Evolutionary conservation across 2,113 vertebrate species (phyloP), one percentile per base, ranked within the genome.

Genomic region (Parus major): DNA sequence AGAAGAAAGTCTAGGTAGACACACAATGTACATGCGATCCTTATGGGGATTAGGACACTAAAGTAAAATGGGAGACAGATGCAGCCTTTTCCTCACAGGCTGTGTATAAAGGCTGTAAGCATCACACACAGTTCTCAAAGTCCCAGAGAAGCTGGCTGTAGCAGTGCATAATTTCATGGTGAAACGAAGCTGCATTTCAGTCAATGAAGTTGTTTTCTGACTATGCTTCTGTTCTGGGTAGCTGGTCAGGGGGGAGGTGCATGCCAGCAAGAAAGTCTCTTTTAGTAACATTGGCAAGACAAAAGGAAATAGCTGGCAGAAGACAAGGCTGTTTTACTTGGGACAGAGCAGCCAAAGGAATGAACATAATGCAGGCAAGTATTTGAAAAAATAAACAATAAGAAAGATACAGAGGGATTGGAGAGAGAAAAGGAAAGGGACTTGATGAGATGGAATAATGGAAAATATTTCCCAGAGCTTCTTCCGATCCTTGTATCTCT

Each of bases 281-380:
- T 93, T 93, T 73, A 70, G 79, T 63, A 93, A 86, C 44, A 9
- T 42, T 91, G 81, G 75, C 90, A 93, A 77, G 85, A 79, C 76
- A 75, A 77, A 88, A 69, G 52, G 71, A 92, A 94, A 83, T 93
- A 90, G 57, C 92, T 95, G 75, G 59, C 66, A 68, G 53, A 73
- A 41, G 44, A 36, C 15, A 11, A 39, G 35, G 8, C 84, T 94
- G 71, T 53, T 91, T 78, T 69, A 72, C 41, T 61, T 60, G 52
- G 41, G n/a, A 85, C 36, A 72, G 79, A 88, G 52, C 47, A 68
- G 68, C 47, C 56, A 59, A 59, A 88, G 36, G 47, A 87, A 59
- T 63, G 44, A 93, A 80, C 47, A 35, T 14, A 77, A 47, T 35
- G n/a, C 41, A 80, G 55, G 33, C 55, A 53, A 91, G 63, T 63